Evolutionary conservation across 2,888 invertebrate species (phyloP).

Genomic region (Synergus japonicus): DNA sequence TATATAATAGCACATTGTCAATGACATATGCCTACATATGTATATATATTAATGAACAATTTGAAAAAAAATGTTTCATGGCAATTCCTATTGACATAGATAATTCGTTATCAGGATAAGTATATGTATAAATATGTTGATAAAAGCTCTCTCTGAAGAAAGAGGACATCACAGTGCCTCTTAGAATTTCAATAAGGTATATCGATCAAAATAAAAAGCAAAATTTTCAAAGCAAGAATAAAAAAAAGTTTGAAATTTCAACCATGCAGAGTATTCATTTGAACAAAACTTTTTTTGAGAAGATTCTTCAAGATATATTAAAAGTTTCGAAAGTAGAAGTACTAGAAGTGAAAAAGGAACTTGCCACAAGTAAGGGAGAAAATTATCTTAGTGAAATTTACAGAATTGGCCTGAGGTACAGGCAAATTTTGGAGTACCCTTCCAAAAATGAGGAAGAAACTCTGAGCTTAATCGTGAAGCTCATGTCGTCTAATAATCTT

Average conservation of each 20-base stretch:
- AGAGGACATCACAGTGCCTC: too few relatives aligned
- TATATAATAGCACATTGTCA: too few relatives aligned
- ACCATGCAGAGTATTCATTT: not conserved
- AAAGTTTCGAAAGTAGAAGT: not conserved
- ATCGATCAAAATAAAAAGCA: too few relatives aligned
- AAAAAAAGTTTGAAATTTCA: not conserved
- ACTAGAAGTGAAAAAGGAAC: not conserved
- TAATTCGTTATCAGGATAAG: too few relatives aligned
- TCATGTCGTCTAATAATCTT: not conserved
- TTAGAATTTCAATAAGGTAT: too few relatives aligned
- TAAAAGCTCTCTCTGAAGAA: too few relatives aligned
- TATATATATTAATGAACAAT: too few relatives aligned
- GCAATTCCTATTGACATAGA: too few relatives aligned
- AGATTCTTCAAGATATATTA: not conserved
- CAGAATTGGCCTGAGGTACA: not conserved
- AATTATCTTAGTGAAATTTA: not conserved
- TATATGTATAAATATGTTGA: too few relatives aligned
- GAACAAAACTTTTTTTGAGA: not conserved
- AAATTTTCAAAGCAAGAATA: not conserved
- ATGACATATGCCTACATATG: too few relatives aligned
- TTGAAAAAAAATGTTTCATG: too few relatives aligned
- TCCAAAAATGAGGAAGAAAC: not conserved
- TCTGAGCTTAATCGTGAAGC: not conserved
- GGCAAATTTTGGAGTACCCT: not conserved
- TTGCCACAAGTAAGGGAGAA: not conserved